A percentile compares a stretch with the other conserved stretches of the same genome.
Conservation (phyloP, 1,140 invertebrate genomes). For the Drosophila pseudoananassae region DNA sequence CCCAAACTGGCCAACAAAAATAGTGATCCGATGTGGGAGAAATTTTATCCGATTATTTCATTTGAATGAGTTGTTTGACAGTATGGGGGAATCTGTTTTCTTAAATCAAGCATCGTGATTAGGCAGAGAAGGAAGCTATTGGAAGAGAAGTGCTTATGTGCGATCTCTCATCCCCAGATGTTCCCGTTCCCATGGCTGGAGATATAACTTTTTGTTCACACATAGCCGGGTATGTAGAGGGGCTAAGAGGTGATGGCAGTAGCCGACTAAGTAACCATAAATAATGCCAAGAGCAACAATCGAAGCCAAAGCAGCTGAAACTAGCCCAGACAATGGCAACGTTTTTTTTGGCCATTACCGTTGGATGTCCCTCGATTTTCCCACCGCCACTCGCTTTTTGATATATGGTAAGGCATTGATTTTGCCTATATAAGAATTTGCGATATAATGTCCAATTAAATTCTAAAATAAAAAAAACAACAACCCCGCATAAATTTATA, state of each 20-base stretch:
- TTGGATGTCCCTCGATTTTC: constrained; percentile 12
- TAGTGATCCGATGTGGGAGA: background rate
- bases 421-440: constrained; percentile 58
- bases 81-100: constrained; percentile 9
- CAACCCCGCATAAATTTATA: constrained; percentile 68
- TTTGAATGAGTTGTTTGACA: constrained; percentile 40
- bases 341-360: constrained; percentile 48
- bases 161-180: constrained; percentile 40
- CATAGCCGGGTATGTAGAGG: constrained; percentile 9
- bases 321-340: constrained; percentile 42
- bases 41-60: constrained; percentile 48
- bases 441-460: constrained; percentile 79
- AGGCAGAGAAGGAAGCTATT: constrained; percentile 11
- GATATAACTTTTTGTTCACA: constrained; percentile 49
- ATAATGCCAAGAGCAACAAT: constrained; percentile 46
- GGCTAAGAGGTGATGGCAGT: background rate
- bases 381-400: constrained; percentile 26
- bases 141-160: constrained; percentile 14
- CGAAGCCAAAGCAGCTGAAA: constrained; percentile 37
- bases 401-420: constrained; percentile 49
- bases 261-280: constrained; percentile 41
- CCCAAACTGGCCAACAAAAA: constrained; percentile 38
- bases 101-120: background rate
- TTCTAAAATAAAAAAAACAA: constrained; percentile 49
- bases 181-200: constrained; percentile 34